These are phyloP conservation scores for Philypnodon macrostomus DNA, from an alignment of 2,797 vertebrate species.

Conservation along the genomic window DNA sequence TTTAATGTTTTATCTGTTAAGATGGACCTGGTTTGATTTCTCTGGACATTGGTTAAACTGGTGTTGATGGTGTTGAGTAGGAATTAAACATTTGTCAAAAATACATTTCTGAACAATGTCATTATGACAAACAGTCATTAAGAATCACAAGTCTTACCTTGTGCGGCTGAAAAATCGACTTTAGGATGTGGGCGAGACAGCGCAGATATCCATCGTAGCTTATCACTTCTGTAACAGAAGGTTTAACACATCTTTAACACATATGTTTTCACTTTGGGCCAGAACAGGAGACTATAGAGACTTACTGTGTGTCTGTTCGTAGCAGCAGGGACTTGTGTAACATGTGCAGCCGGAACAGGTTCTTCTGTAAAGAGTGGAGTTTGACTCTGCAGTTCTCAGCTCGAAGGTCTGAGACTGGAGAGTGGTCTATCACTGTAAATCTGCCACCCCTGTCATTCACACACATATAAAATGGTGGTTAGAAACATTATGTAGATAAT, in stretches of 20 bases:
- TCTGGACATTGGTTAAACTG: too few species aligned
- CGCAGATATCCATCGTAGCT: conserved; percentile 95
- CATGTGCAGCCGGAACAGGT: conserved; percentile 87
- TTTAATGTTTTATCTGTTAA: too few species aligned
- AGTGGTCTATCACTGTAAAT: conserved; percentile 90
- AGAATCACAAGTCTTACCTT: too few species aligned
- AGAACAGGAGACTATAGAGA: background rate
- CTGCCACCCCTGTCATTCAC: conserved; percentile 73
- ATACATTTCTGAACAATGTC: background rate
- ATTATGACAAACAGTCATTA: background rate
- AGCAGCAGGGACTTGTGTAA: conserved; percentile 81
- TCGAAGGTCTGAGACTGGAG: conserved; percentile 81
- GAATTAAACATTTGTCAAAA: background rate
- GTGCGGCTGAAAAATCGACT: conserved; percentile 82
- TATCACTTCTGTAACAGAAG: conserved; percentile 85
- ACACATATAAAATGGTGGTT: conserved; percentile 14
- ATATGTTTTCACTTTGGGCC: background rate
- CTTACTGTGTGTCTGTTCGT: conserved; percentile 91
- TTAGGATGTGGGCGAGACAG: conserved; percentile 82
- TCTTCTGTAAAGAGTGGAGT: conserved; percentile 88
- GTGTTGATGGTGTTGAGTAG: too few species aligned
- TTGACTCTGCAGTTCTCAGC: conserved; percentile 91
- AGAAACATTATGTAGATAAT: too few species aligned
- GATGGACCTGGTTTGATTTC: too few species aligned
- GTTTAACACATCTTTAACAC: background rate